Conservation (phyloP, 2,888 invertebrate species). For the Eristalis pertinax region DNA sequence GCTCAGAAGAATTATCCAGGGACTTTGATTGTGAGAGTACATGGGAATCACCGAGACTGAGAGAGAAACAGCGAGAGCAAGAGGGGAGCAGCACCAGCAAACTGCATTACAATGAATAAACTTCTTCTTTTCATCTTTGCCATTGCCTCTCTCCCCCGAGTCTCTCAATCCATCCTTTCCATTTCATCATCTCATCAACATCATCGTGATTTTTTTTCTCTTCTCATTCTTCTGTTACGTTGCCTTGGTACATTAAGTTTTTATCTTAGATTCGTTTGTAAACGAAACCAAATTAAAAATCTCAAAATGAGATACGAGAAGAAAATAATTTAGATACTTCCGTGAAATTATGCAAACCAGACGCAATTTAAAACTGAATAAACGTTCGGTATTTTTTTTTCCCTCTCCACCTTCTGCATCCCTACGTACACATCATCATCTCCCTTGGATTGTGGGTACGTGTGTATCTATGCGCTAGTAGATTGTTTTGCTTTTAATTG, state of each 20-base stretch:
- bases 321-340: constrained; percentile 64
- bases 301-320: constrained; percentile 56
- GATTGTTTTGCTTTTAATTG: constrained; percentile 47
- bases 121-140: constrained; percentile 4
- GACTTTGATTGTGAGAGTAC: constrained; percentile 9
- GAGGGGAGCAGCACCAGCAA: background rate
- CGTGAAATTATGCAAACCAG: constrained; percentile 67
- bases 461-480: background rate
- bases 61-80: background rate
- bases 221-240: background rate
- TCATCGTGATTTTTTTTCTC: no score
- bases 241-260: constrained; percentile 6
- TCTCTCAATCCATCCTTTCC: background rate
- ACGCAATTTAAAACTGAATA: constrained; percentile 34
- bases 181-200: constrained; percentile 1
- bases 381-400: constrained; percentile 5
- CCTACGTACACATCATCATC: no score
- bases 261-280: constrained; percentile 61
- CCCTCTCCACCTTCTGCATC: background rate
- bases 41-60: background rate
- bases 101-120: constrained; percentile 44
- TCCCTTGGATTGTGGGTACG: background rate
- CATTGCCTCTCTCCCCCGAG: constrained; percentile 14
- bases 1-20: background rate
- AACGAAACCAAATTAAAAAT: constrained; percentile 63